Percentiles rank a stretch among this genome's conserved stretches.
phyloP scores from a whole-genome alignment of 2,888 invertebrate species.

The Rotaria sp. region DNA sequence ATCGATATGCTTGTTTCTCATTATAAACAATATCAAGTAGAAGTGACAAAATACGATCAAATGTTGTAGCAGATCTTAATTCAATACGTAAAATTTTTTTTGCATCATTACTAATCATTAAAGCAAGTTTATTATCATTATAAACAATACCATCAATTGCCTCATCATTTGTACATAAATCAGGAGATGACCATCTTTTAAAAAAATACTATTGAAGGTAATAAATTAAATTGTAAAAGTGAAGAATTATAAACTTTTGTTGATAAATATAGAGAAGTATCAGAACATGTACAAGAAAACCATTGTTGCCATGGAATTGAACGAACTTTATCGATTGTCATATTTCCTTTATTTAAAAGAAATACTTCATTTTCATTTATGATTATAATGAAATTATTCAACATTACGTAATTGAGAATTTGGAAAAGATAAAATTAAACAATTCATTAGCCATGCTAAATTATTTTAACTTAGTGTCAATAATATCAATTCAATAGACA shows the following conservation, averaged over 20 bases:
- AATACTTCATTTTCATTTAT: background rate
- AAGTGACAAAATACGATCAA: background rate
- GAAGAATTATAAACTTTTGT: background rate
- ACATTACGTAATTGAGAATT: too few relatives aligned
- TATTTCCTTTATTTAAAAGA: background rate
- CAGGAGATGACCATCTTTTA: background rate
- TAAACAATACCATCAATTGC: background rate
- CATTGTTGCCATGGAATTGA: background rate
- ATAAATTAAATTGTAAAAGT: background rate
- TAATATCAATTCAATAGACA: too few relatives aligned
- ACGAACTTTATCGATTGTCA: background rate
- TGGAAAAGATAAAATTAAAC: too few relatives aligned
- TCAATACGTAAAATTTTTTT: background rate
- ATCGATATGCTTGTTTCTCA: background rate
- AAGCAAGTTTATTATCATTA: background rate
- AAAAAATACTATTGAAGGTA: background rate
- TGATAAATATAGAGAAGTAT: background rate
- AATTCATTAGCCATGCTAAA: too few relatives aligned
- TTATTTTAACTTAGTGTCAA: too few relatives aligned
- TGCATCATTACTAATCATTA: background rate
- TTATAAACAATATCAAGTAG: background rate
- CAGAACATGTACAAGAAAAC: background rate
- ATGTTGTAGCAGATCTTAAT: background rate
- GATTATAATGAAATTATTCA: too few relatives aligned
- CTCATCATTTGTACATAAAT: background rate